These are phyloP conservation scores for Python bivittatus DNA, from an alignment of 2,113 vertebrate species.

Conservation along the genomic window DNA sequence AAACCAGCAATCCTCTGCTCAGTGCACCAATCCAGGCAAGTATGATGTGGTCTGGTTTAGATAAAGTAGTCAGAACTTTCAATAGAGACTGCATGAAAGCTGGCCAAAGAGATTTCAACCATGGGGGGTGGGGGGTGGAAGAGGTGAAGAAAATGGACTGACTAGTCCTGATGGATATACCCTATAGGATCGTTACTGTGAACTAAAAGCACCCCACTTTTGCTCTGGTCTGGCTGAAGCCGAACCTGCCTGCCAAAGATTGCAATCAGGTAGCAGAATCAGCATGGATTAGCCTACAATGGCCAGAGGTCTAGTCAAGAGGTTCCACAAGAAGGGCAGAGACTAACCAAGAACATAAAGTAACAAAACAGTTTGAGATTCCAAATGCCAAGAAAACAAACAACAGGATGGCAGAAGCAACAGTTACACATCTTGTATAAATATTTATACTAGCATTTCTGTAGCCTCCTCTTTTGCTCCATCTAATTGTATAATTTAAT, in stretches of 20 bases:
- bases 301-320: background rate
- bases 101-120: background rate
- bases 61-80: background rate
- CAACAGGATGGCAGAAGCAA: background rate
- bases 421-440: background rate
- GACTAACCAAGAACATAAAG: background rate
- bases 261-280: background rate
- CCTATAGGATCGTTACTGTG: background rate
- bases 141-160: background rate
- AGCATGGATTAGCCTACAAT: background rate
- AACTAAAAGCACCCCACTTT: background rate
- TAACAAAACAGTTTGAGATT: background rate
- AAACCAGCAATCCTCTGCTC: too few relatives aligned
- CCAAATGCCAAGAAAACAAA: background rate
- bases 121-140: too few relatives aligned
- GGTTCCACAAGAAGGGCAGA: background rate
- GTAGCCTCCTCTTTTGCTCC: background rate
- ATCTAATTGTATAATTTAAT: background rate
- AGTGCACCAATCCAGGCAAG: too few relatives aligned
- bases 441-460: background rate
- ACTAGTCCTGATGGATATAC: background rate
- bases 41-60: background rate
- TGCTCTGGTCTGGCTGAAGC: background rate
- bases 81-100: background rate
- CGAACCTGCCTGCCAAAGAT: background rate